Evolutionary conservation across 1,140 invertebrate species (phyloP), one percentile per base, ranked within the genome.

Genomic region (Chrysomallon squamiferum): DNA sequence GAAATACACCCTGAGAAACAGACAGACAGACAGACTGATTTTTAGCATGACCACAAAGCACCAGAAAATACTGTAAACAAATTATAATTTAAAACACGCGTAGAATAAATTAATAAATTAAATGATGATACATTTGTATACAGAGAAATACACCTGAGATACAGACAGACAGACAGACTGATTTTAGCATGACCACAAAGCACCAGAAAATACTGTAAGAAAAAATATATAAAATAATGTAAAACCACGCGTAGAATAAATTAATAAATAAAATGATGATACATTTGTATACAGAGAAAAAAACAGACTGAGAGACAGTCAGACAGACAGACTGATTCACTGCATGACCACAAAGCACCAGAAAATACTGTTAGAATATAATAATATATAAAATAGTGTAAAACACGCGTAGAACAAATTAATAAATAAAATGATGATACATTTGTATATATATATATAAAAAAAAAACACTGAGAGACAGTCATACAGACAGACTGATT

Each of bases 121-220:
- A 18, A 18, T n/a, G n/a, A n/a, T n/a, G n/a, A n/a, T n/a, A n/a
- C n/a, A n/a, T n/a, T n/a, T n/a, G n/a, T n/a, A n/a, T 30, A 30
- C 1, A 62, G 32, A 27, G 27, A 50, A 47, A 33, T 3, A n/a
- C 35, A 38, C 6, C 35, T 15, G 27, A 50, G 32, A 33, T 3
- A n/a, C 35, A 38, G 35, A 5, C 35, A 38, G 35, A 38, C 35
- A 15, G 35, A 5, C 35, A 38, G 35, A 38, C 35, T 33, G 33
- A n/a, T 6, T 29, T 66, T 27, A 66, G 63, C 22, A 61, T 58
- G 5, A 71, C 68, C 6, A 71, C 68, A 15, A 56, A 45, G 6
- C 52, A 35, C 71, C 70, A 72, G 54, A 72, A 72, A 1, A 72
- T 54, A 41, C 70, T 72, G 66, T 30, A 54, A n/a, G n/a, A n/a